Conservation (phyloP, 2,888 invertebrate genomes). For the Hyppa rectilinea region DNA sequence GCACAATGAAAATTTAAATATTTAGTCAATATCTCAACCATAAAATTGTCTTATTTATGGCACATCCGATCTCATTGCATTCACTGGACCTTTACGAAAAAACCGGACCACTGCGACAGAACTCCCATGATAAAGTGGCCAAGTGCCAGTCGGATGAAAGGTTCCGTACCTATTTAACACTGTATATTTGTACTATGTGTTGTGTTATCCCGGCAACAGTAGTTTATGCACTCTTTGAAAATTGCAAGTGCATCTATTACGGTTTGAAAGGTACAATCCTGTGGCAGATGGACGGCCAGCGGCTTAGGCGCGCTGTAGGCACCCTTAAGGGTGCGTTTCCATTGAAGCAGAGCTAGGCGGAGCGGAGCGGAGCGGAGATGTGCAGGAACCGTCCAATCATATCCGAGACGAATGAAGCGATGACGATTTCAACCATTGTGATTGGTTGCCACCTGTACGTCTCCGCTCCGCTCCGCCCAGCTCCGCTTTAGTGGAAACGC, state of each 20-base stretch:
- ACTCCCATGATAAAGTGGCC: background rate
- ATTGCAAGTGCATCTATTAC: background rate
- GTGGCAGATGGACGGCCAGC: background rate
- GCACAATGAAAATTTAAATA: conserved; percentile 40
- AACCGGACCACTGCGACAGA: conserved; percentile 27
- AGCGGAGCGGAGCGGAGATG: too few species aligned
- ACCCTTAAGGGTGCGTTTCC: too few species aligned
- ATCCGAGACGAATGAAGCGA: too few species aligned
- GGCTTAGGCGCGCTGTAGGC: too few species aligned
- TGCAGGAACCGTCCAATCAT: too few species aligned
- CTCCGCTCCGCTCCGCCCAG: too few species aligned
- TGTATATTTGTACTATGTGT: background rate
- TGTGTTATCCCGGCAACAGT: background rate
- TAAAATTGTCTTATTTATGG: conserved; percentile 53
- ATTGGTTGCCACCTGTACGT: too few species aligned
- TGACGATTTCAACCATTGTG: too few species aligned
- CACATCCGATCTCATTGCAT: conserved; percentile 10
- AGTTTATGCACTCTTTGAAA: background rate
- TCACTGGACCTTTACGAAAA: conserved; percentile 32
- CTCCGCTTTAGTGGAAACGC: too few species aligned
- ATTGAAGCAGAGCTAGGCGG: too few species aligned
- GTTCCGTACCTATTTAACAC: background rate
- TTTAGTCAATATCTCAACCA: conserved; percentile 37
- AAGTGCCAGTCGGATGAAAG: background rate
- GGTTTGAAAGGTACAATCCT: background rate